Evolutionary conservation across 2,113 vertebrate genomes (phyloP).

Genomic region (Campylorhamphus procurvoides): DNA sequence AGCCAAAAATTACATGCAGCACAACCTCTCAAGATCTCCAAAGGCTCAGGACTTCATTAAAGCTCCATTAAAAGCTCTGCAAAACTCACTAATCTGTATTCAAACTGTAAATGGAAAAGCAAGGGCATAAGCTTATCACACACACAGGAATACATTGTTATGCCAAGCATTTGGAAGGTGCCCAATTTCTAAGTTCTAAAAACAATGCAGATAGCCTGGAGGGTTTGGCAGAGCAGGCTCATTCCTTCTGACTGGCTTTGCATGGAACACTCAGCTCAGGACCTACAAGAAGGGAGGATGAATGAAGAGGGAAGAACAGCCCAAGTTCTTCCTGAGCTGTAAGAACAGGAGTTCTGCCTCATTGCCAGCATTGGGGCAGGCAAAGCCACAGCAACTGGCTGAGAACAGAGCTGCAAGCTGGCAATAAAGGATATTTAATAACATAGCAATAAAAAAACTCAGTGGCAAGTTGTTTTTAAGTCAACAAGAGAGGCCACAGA

Average conservation of each 20-base stretch:
- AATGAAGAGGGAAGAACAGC: background rate
- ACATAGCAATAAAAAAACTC: background rate
- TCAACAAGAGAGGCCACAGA: background rate
- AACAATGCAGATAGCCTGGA: background rate
- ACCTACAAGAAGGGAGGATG: too few species aligned
- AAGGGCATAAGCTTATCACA: background rate
- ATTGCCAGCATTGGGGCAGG: background rate
- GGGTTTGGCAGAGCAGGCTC: background rate
- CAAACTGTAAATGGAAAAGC: background rate
- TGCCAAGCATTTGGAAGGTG: background rate
- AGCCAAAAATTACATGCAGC: background rate
- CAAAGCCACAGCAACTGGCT: background rate
- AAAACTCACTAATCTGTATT: background rate
- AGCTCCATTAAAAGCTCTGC: background rate
- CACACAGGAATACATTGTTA: background rate
- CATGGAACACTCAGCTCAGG: background rate
- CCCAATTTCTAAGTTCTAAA: background rate
- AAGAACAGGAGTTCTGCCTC: background rate
- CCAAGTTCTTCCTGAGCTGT: background rate
- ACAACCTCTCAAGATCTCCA: background rate
- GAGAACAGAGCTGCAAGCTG: background rate
- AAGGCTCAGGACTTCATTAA: background rate
- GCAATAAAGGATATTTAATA: background rate
- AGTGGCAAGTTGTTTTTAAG: rapidly evolving
- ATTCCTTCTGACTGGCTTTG: rapidly evolving